Conservation (phyloP, 2,888 invertebrate species). For the Sphaeridia pumilis region DNA sequence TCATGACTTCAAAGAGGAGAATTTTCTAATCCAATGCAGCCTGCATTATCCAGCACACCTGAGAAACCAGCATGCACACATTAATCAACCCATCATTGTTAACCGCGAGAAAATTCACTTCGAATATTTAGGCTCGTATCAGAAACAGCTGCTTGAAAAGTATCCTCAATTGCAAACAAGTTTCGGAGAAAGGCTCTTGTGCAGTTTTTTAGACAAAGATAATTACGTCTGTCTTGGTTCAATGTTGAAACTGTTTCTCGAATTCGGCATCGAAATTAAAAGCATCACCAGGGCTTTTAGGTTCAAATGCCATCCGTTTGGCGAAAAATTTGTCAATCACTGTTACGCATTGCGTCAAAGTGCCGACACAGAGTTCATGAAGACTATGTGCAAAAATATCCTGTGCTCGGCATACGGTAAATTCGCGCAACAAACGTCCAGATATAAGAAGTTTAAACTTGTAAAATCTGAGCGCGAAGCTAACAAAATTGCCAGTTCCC, state of each 20-base stretch:
- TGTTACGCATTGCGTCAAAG: background rate
- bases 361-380: background rate
- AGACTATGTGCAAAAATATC: background rate
- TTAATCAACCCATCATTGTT: background rate
- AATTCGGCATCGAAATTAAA: background rate
- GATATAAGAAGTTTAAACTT: background rate
- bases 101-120: background rate
- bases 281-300: background rate
- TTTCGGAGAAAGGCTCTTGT: background rate
- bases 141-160: background rate
- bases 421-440: background rate
- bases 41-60: background rate
- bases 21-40: background rate
- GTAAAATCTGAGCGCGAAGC: background rate
- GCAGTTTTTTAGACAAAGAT: background rate
- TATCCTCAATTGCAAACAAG: background rate
- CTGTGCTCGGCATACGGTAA: background rate
- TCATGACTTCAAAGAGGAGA: background rate
- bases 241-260: background rate
- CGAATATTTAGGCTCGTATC: background rate
- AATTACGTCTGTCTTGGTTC: background rate
- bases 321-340: background rate
- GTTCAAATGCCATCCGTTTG: background rate
- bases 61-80: background rate
- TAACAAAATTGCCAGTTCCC: background rate